Conservation (phyloP, 2,113 vertebrate species). For the Oreochromis aureus region DNA sequence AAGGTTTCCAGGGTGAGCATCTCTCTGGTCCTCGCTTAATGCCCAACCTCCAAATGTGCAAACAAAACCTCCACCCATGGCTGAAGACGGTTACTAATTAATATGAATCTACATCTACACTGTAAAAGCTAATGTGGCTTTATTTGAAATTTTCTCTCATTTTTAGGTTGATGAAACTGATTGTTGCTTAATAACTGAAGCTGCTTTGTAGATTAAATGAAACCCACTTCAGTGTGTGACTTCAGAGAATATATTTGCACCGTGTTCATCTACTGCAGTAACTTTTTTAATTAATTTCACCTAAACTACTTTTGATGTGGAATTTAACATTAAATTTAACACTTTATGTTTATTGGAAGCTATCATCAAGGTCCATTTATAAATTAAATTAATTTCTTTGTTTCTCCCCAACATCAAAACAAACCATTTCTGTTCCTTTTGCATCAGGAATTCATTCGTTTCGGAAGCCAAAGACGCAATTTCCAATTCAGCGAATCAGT, state of each 20-base stretch:
- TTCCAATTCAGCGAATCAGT: not conserved
- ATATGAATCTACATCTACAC: not conserved
- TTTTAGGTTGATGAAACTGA: not conserved
- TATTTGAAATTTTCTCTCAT: not conserved
- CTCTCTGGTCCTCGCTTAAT: not conserved
- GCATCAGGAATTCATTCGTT: not conserved
- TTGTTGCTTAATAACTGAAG: not conserved
- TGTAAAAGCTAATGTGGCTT: rapidly evolving
- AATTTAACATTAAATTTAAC: not conserved
- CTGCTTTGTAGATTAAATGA: not conserved
- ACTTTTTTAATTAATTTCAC: not conserved
- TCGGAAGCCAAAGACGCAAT: not conserved
- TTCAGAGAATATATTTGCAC: not conserved
- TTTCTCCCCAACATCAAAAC: not conserved
- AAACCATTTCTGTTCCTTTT: not conserved
- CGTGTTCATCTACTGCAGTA: not conserved
- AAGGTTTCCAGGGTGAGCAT: not conserved
- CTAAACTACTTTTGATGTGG: not conserved
- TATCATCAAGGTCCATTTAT: not conserved
- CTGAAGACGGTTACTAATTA: not conserved
- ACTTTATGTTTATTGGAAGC: not conserved
- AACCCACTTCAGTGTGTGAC: not conserved
- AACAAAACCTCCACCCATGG: not conserved
- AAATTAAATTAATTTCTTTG: not conserved
- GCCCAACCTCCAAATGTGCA: not conserved